Percentiles rank a stretch among this genome's conserved stretches.
Conservation (phyloP, 1,140 invertebrate genomes). For the Pristionchus pacificus region DNA sequence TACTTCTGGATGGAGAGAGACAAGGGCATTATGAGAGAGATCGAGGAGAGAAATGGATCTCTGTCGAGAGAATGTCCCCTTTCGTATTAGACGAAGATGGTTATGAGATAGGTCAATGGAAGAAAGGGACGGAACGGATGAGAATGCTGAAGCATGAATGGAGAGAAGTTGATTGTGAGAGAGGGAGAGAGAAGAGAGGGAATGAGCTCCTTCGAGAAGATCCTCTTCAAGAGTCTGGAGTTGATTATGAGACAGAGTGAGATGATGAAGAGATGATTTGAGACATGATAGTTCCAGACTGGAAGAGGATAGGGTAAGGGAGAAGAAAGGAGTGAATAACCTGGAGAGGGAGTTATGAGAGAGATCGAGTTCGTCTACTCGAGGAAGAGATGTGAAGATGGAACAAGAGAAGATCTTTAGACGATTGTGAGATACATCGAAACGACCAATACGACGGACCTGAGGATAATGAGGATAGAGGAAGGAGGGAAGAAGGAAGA, state of each 20-base stretch:
- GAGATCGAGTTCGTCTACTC: constrained; percentile 17
- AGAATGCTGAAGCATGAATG: constrained; percentile 19
- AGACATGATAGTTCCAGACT: constrained; percentile 29
- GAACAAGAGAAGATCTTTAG: constrained; percentile 7
- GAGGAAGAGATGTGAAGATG: constrained; percentile 1
- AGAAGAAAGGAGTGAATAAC: not conserved
- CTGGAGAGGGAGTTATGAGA: constrained; percentile 16
- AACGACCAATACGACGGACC: not conserved
- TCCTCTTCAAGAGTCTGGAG: constrained; percentile 18
- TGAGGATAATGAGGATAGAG: too few species aligned
- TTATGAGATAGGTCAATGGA: constrained; percentile 25
- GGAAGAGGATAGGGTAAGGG: not conserved
- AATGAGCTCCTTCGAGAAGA: constrained; percentile 15
- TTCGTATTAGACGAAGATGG: constrained; percentile 19
- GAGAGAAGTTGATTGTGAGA: constrained; percentile 24
- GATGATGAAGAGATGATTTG: constrained; percentile 5
- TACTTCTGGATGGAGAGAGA: constrained; percentile 8
- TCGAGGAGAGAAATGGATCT: constrained; percentile 14
- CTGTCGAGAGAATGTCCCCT: constrained; percentile 27
- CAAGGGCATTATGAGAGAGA: constrained; percentile 18
- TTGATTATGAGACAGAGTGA: constrained; percentile 22
- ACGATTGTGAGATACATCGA: constrained; percentile 5
- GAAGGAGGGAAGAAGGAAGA: too few species aligned
- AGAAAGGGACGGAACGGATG: constrained; percentile 4
- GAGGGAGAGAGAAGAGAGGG: constrained; percentile 18